A percentile compares a stretch with the other conserved stretches of the same genome.
phyloP scores from a whole-genome alignment of 2,888 invertebrate genomes.

The Ormyrus nitidulus region DNA sequence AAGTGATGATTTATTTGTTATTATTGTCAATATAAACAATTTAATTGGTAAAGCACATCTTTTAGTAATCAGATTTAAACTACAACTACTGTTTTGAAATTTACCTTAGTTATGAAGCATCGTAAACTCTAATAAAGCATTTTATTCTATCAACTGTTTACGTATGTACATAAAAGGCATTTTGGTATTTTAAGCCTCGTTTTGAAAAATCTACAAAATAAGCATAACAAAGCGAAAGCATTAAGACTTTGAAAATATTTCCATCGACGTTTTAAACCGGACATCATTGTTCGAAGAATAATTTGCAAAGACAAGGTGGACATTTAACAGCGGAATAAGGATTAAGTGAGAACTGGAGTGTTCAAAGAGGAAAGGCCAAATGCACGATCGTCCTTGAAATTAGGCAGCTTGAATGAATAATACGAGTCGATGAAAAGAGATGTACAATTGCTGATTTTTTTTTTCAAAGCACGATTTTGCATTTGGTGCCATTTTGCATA shows the following conservation, averaged over 20 bases:
- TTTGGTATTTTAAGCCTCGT: too few relatives aligned
- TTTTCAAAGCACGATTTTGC: conserved; percentile 71
- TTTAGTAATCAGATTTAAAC: background rate
- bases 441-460: conserved; percentile 37
- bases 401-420: conserved; percentile 72
- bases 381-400: conserved; percentile 70
- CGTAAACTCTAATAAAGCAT: too few relatives aligned
- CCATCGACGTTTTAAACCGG: too few relatives aligned
- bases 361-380: conserved; percentile 66
- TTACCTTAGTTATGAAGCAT: too few relatives aligned
- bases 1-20: background rate
- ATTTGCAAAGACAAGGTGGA: too few relatives aligned
- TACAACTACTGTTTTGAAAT: conserved; percentile 9
- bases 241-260: too few relatives aligned
- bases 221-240: too few relatives aligned
- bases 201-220: too few relatives aligned
- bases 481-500: conserved; percentile 64
- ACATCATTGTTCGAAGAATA: too few relatives aligned
- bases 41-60: background rate
- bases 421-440: conserved; percentile 57
- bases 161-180: too few relatives aligned
- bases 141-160: too few relatives aligned
- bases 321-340: conserved; percentile 17
- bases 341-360: conserved; percentile 50
- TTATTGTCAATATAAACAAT: background rate